Conservation (phyloP, 1,140 invertebrate species). For the Neodiprion virginianus region DNA sequence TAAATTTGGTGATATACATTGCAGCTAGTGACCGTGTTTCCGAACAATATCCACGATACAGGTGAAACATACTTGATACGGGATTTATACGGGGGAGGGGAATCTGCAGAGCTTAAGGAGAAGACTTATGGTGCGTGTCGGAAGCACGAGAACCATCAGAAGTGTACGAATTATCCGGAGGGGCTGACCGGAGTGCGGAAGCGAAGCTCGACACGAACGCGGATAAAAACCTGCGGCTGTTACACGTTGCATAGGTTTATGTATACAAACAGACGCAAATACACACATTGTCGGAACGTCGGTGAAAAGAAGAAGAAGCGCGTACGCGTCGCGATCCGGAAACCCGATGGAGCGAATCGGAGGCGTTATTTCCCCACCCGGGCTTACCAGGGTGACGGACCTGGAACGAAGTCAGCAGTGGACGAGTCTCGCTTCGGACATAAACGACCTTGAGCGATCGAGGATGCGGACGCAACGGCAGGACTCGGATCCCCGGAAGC, state of each 20-base stretch:
- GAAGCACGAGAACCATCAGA: no score
- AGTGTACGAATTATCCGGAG: background rate
- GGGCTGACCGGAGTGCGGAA: background rate
- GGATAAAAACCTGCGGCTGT: no score
- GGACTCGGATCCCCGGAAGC: slow-evolving; percentile 27
- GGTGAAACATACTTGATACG: background rate
- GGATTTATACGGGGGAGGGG: no score
- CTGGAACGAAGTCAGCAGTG: slow-evolving; percentile 40
- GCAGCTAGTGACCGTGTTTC: background rate
- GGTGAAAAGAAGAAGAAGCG: background rate
- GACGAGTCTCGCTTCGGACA: slow-evolving; percentile 38
- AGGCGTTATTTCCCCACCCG: background rate
- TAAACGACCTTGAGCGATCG: slow-evolving; percentile 42
- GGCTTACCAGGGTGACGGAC: slow-evolving; percentile 31
- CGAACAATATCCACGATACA: background rate
- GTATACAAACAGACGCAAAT: no score
- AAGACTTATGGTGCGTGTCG: background rate
- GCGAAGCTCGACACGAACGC: background rate
- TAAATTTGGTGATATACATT: no score
- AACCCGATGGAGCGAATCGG: background rate
- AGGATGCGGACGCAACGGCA: slow-evolving; percentile 24
- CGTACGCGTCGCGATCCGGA: background rate
- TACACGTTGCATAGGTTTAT: no score
- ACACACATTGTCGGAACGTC: background rate
- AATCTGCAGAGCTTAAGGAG: background rate